Base-by-base conservation (phyloP, 1,140 invertebrate genomes). In the Melipona quadrifasciata region DNA sequence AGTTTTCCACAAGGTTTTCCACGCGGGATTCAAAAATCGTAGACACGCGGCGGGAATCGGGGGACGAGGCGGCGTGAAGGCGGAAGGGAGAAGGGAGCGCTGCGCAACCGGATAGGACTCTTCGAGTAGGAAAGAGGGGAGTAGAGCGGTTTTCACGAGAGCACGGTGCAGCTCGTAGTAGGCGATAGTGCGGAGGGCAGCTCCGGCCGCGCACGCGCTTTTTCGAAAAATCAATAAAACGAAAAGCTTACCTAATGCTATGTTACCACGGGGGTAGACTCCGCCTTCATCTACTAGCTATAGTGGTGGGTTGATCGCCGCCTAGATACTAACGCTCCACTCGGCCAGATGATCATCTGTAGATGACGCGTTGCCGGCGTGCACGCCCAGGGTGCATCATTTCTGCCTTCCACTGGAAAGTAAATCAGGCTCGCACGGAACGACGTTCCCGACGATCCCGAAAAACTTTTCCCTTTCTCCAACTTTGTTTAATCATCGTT, bases 171-270 rank as follows among this genome's bases (percentile, higher is more conserved):
- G 88, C 89, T 91, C 91, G 92, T 93, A 93, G 93, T 93, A 93
- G 93, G 91, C 89, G 89, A 94, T 94, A 94, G 93, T 93, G 86
- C 86, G 88, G 93, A 92, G 92, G 91, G 92, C 91, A 92, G 89
- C 86, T 88, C 91, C 87, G 90, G 91, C 91, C 93, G 94, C 94
- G 94, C 94, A 94, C 92, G 94, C 94, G 94, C 94, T 95, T 95
- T 95, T 94, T 93, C 93, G 93, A 95, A 95, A 95, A 95, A 95
- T 95, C 94, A 95, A 95, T 95, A 95, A 95, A 95, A 94, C 92
- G 94, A 94, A 95, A 94, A 95, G 94, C 94, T 94, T 94, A 92
- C 92, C 94, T 94, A 94, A 94, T 94, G 93, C 93, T 92, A 91
- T 91, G 93, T 93, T 93, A 93, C 92, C 90, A 91, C 91, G 89